Evolutionary conservation across 2,797 vertebrate species (phyloP), one percentile per base, ranked within the genome.

Genomic region (Eutrigla gurnardus): DNA sequence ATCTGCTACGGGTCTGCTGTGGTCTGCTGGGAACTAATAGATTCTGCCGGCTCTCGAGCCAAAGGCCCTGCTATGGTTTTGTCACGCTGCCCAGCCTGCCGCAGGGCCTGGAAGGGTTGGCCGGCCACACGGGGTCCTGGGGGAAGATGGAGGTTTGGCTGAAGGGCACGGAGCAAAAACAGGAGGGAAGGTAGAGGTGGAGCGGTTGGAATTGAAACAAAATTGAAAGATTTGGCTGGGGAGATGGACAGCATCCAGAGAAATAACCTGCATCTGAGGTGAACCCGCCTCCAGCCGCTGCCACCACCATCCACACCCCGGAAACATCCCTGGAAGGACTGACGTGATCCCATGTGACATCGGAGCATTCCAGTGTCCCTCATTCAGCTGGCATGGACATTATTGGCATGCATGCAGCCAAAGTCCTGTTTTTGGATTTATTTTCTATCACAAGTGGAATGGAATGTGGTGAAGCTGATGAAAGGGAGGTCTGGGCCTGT

Each of bases 1-100:
- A 66, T 55, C 75, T 65, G 53, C 67, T 65, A 1, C 25, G 35
- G 50, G 55, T 80, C 77, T 49, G 35, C 67, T 74, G 77, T 42
- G 66, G 60, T 83, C 69, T 84, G 75, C 62, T 73, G 75, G 81
- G 76, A 82, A 57, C 69, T 83, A 70, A 80, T 79, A 73, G 76
- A 81, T 79, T 74, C 68, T 78, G 73, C 78, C 82, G 76, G 73
- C 77, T 83, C 81, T 70, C 32, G 15, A 72, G 85, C 83, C 78
- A 88, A 86, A 85, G 62, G 66, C 81, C 67, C 62, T 45, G 77
- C 74, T 52, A 60, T 39, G 80, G 36, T 61, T 73, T 66, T 91
- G 88, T 82, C 83, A 76, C 37, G 33, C 15, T 88, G 85, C 84
- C 83, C 85, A 77, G 83, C 83, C 83, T 82, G 72, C 79, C 84